A percentile compares a stretch with the other conserved stretches of the same genome.
phyloP scores from a whole-genome alignment of 1,140 invertebrate genomes.

The Bombus breviceps region DNA sequence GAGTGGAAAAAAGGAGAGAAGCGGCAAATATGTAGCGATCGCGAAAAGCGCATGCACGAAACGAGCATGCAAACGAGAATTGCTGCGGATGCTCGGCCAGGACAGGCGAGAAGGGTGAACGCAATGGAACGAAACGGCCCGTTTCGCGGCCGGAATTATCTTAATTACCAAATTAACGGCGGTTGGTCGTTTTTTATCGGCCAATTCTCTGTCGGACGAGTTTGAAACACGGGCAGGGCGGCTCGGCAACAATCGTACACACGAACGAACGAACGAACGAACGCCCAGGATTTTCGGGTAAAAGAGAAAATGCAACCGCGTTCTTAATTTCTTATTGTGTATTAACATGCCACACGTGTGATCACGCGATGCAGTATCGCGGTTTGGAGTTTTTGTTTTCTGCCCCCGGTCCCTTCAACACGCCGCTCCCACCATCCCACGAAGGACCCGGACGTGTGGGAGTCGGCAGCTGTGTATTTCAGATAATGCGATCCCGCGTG shows the following conservation, averaged over 20 bases:
- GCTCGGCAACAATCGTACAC: slow-evolving; percentile 32
- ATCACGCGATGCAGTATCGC: slow-evolving; percentile 77
- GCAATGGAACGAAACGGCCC: slow-evolving; percentile 7
- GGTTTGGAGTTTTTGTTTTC: slow-evolving; percentile 71
- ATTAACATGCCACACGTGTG: slow-evolving; percentile 79
- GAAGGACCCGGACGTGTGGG: slow-evolving; percentile 74
- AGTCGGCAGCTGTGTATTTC: slow-evolving; percentile 77
- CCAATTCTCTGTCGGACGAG: slow-evolving; percentile 43
- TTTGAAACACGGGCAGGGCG: slow-evolving; percentile 37
- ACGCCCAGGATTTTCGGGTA: slow-evolving; percentile 22
- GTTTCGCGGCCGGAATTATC: slow-evolving; percentile 36
- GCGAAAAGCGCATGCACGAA: slow-evolving; percentile 24
- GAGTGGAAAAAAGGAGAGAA: too few species aligned
- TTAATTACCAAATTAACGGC: slow-evolving; percentile 52
- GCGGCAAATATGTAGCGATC: neutral
- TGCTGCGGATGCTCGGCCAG: neutral
- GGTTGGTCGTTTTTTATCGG: slow-evolving; percentile 61
- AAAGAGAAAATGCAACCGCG: slow-evolving; percentile 42
- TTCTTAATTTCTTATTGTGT: slow-evolving; percentile 79
- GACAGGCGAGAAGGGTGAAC: slow-evolving; percentile 8
- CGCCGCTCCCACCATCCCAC: neutral
- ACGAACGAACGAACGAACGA: neutral
- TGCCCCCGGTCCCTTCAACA: neutral
- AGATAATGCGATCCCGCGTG: slow-evolving; percentile 74
- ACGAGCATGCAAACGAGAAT: slow-evolving; percentile 19